These are phyloP conservation scores for Spheniscus mendiculus DNA, from an alignment of 2,113 vertebrate genomes.

Conservation along the genomic window DNA sequence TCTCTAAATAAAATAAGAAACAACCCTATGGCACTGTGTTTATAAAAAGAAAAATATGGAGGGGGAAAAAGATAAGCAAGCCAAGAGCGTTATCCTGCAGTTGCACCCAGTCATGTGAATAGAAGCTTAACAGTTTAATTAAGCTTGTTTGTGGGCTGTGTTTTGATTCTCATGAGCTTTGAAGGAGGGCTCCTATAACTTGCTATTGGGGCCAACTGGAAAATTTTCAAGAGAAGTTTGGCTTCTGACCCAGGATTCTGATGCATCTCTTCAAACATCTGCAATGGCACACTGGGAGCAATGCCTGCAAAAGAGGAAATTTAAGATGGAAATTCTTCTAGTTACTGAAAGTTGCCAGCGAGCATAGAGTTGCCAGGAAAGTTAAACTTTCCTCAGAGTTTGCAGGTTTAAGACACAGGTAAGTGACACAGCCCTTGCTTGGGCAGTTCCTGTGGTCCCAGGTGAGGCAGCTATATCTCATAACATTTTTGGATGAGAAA, in stretches of 20 bases:
- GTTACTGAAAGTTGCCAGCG: neutral
- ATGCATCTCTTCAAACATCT: neutral
- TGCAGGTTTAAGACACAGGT: too few species aligned
- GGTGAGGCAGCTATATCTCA: neutral
- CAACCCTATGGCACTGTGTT: neutral
- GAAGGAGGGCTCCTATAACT: neutral
- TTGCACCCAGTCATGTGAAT: constrained; percentile 13
- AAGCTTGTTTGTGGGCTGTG: neutral
- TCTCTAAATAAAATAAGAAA: constrained; percentile 27
- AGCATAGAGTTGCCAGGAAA: neutral
- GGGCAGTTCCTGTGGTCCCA: neutral
- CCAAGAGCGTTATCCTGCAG: neutral
- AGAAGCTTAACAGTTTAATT: constrained; percentile 57
- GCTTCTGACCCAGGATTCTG: neutral
- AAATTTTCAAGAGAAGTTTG: neutral
- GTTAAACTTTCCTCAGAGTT: neutral
- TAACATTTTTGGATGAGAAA: neutral
- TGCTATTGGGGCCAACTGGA: neutral
- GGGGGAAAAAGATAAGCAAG: neutral
- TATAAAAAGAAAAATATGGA: neutral
- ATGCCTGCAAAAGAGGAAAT: neutral
- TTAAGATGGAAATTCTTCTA: neutral
- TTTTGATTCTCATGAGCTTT: neutral
- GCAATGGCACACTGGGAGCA: neutral
- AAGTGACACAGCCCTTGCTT: neutral